These are phyloP conservation scores for Xenopus borealis DNA, from an alignment of 2,113 vertebrate species.

Conservation along the genomic window DNA sequence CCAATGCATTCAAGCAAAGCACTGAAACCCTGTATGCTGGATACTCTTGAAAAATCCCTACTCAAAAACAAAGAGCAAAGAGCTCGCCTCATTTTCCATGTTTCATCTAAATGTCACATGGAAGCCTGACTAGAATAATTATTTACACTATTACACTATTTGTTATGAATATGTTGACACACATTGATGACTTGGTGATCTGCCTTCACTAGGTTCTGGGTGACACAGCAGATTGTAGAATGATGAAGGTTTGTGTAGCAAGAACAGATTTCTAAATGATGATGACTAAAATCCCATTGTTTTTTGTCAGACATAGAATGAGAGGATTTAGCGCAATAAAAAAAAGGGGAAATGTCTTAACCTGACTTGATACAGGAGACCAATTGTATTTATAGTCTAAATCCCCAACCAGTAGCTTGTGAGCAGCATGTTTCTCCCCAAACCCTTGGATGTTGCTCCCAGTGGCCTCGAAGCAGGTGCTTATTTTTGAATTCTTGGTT, in stretches of 20 bases:
- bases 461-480: too few species aligned
- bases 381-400: neutral
- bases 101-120: neutral
- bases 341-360: neutral
- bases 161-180: neutral
- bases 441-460: too few species aligned
- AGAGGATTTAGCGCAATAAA: neutral
- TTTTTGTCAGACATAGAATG: neutral
- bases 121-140: neutral
- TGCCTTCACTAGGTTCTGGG: neutral
- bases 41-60: too few species aligned
- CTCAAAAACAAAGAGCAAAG: neutral
- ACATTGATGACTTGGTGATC: neutral
- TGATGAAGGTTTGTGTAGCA: neutral
- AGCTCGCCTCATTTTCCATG: neutral
- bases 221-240: neutral
- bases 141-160: conserved; percentile 5
- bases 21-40: neutral
- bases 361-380: neutral
- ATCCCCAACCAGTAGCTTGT: too few species aligned
- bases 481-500: too few species aligned
- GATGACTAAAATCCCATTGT: neutral
- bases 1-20: neutral
- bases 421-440: too few species aligned
- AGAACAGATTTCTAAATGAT: neutral